Evolutionary conservation across 1,140 invertebrate species (phyloP), one percentile per base, ranked within the genome.

Genomic region (Eupristina koningsbergeri): DNA sequence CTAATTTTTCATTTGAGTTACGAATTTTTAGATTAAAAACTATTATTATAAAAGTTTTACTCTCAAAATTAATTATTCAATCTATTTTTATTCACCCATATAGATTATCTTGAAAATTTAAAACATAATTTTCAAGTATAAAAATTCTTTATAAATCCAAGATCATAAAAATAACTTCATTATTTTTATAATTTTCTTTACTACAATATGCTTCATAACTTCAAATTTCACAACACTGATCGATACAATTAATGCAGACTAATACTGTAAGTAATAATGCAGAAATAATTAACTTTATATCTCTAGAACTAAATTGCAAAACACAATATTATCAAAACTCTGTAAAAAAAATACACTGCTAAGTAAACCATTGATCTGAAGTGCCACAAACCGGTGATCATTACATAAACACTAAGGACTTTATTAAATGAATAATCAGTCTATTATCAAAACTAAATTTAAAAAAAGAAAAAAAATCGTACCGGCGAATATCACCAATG

Each of bases 401-500:
- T 22, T 71, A 71, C 0, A 41, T 3, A 41, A n/a, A n/a, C 36
- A 71, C 67, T 41, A 41, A 41, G 9, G 6, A 41, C 2, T 41
- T 8, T 36, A 41, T 71, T 26, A 41, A 41, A n/a, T 41, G 5
- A 39, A 41, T 36, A 41, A 41, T 7, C n/a, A 17, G 19, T n/a
- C 11, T 41, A 31, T 71, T 3, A 71, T 7, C 3, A n/a, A 41
- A 11, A 39, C 0, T n/a, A 3, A 41, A n/a, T 71, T 71, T 17
- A 45, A 7, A n/a, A n/a, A n/a, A 17, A 41, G 17, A 41, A 11
- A 3, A 26, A 67, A 36, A 19, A 3, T 39, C 26, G 45, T 86
- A 89, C 85, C 87, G 86, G 83, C 87, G 86, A 53, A 89, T 84
- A 26, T 88, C 73, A 47, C 88, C 90, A 81, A 91, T 89, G 58